Conservation (phyloP, 2,113 vertebrate species). For the Myrmecophaga tridactyla region DNA sequence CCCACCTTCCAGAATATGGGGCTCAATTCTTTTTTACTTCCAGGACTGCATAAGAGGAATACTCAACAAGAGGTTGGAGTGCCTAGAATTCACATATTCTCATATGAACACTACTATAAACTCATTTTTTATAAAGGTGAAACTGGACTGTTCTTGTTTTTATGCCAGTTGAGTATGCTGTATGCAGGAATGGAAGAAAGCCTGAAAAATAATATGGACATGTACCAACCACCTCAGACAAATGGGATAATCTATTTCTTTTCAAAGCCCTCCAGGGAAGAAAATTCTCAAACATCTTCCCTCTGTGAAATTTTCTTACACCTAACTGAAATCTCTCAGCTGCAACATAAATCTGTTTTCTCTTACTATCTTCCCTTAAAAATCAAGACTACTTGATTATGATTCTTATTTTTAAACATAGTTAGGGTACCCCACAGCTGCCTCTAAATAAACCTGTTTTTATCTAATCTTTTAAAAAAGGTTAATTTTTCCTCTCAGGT, state of each 20-base stretch:
- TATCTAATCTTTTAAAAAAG: constrained; percentile 10
- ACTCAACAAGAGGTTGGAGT: not conserved
- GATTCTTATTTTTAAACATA: constrained; percentile 42
- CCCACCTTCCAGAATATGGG: constrained; percentile 50
- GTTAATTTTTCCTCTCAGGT: constrained; percentile 37
- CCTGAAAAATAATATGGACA: constrained; percentile 40
- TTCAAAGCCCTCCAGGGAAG: constrained; percentile 38
- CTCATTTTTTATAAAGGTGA: constrained; percentile 19
- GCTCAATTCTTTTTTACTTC: constrained; percentile 47
- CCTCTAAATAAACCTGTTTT: constrained; percentile 12
- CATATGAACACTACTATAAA: constrained; percentile 21
- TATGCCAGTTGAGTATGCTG: constrained; percentile 39
- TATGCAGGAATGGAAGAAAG: constrained; percentile 16
- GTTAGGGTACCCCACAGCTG: not conserved
- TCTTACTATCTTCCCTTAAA: constrained; percentile 13
- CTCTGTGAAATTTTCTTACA: constrained; percentile 49
- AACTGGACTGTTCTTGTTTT: too few relatives aligned
- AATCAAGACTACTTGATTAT: constrained; percentile 29
- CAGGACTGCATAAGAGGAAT: constrained; percentile 23
- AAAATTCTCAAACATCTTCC: constrained; percentile 45
- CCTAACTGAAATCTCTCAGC: constrained; percentile 48
- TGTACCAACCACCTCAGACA: constrained; percentile 48
- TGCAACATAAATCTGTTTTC: constrained; percentile 33
- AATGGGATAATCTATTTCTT: constrained; percentile 57
- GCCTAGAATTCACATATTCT: constrained; percentile 44